These are phyloP conservation scores for Drosophila rhopaloa DNA, from an alignment of 1,140 invertebrate species.

Conservation along the genomic window DNA sequence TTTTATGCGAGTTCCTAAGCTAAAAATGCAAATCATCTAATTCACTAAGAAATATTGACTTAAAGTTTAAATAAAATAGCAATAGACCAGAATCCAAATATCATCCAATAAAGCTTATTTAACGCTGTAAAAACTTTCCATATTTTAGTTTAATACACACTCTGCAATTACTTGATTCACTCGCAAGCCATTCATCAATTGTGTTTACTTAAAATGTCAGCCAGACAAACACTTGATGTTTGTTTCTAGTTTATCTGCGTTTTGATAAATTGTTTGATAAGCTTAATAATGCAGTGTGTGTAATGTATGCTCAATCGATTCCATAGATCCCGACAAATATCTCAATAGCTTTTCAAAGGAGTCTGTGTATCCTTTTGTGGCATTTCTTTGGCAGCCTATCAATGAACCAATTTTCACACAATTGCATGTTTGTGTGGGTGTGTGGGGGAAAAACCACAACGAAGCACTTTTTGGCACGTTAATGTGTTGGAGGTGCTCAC, in stretches of 20 bases:
- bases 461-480: slow-evolving; percentile 78
- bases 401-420: slow-evolving; percentile 75
- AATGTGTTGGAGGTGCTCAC: slow-evolving; percentile 54
- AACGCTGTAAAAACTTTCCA: too few relatives aligned
- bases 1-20: too few relatives aligned
- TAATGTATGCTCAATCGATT: slow-evolving; percentile 27
- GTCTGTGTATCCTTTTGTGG: slow-evolving; percentile 32
- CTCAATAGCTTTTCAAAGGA: slow-evolving; percentile 16
- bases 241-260: slow-evolving; percentile 5
- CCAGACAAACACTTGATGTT: not conserved
- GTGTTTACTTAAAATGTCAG: slow-evolving; percentile 3
- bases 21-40: too few relatives aligned
- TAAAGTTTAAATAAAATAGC: too few relatives aligned
- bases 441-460: slow-evolving; percentile 62
- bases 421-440: slow-evolving; percentile 40
- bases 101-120: too few relatives aligned
- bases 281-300: slow-evolving; percentile 13
- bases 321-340: slow-evolving; percentile 4
- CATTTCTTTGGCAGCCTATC: slow-evolving; percentile 50
- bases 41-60: too few relatives aligned
- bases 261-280: slow-evolving; percentile 45
- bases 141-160: not conserved
- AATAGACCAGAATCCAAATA: too few relatives aligned
- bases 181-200: slow-evolving; percentile 1
- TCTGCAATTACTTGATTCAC: not conserved